Percentiles rank a stretch among this genome's conserved stretches.
Evolutionary conservation across 2,113 vertebrate species (phyloP).

Genomic region (Grammomys surdaster): DNA sequence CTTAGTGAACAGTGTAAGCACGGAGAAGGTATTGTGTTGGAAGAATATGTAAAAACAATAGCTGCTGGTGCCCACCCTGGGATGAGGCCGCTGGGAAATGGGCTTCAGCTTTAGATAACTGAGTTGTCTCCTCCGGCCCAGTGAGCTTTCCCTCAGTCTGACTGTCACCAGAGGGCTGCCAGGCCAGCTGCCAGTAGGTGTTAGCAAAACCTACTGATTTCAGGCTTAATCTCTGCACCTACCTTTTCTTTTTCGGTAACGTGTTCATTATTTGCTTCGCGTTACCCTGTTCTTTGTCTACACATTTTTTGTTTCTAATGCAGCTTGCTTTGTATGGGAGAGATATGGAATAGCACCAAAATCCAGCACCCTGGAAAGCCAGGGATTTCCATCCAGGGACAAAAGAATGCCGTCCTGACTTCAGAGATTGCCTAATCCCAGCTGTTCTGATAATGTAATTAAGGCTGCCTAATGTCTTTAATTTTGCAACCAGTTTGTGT

Average conservation of each 20-base stretch:
- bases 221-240: constrained; percentile 97
- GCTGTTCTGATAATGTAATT: constrained; percentile 99
- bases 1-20: constrained; percentile 85
- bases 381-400: constrained; percentile 95
- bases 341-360: constrained; percentile 96
- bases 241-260: constrained; percentile 91
- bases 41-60: constrained; percentile 89
- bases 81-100: constrained; percentile 85
- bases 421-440: constrained; percentile 99
- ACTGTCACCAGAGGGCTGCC: constrained; percentile 85
- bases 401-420: constrained; percentile 99
- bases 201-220: constrained; percentile 89
- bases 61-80: constrained; percentile 91
- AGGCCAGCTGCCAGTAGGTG: constrained; percentile 89
- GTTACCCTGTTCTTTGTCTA: constrained; percentile 93
- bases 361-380: constrained; percentile 94
- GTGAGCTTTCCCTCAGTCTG: constrained; percentile 82
- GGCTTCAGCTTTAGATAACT: constrained; percentile 91
- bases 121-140: constrained; percentile 84
- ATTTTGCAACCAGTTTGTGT: constrained; percentile 96
- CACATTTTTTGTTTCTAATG: constrained; percentile 89
- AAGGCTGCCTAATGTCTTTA: constrained; percentile 99
- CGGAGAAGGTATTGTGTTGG: constrained; percentile 88
- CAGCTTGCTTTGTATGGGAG: constrained; percentile 95
- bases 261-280: constrained; percentile 95